phyloP scores from a whole-genome alignment of 2,888 invertebrate genomes.

The Nasonia oneida region DNA sequence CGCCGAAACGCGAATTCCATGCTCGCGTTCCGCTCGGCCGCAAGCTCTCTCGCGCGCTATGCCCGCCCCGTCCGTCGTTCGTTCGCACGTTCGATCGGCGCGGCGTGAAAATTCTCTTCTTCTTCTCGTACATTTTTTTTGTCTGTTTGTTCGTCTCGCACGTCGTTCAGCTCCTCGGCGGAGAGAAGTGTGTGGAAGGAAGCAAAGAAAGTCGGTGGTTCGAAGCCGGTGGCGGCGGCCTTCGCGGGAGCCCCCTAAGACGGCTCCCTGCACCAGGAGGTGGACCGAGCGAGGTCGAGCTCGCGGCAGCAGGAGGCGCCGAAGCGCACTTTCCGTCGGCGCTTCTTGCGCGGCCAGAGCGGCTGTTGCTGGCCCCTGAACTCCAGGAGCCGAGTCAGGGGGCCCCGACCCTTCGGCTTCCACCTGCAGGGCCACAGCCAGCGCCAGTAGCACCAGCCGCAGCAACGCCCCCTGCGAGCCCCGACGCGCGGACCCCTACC shows the following conservation, averaged over 20 bases:
- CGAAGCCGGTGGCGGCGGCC: background rate
- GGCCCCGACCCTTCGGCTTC: conserved; percentile 39
- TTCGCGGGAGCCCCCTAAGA: conserved; percentile 28
- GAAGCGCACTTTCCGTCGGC: conserved; percentile 60
- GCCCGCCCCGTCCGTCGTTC: conserved; percentile 2
- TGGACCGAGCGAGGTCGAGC: conserved; percentile 54
- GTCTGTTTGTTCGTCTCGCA: background rate
- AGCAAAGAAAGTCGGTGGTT: conserved; percentile 16
- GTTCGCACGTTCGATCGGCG: conserved; percentile 24
- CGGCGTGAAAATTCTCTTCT: background rate
- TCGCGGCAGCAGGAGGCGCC: conserved; percentile 56
- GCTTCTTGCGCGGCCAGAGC: conserved; percentile 51
- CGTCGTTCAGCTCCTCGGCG: conserved; percentile 18
- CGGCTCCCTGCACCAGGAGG: conserved; percentile 52
- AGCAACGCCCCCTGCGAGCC: conserved; percentile 44
- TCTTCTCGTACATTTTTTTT: conserved; percentile 16
- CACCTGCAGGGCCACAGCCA: conserved; percentile 62
- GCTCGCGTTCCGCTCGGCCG: background rate
- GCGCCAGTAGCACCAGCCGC: conserved; percentile 57
- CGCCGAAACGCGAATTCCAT: conserved; percentile 8
- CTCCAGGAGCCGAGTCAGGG: background rate
- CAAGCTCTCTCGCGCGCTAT: background rate
- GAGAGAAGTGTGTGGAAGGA: conserved; percentile 25
- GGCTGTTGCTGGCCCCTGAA: conserved; percentile 23
- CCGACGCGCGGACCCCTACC: conserved; percentile 59